Conservation (phyloP, 2,113 vertebrate genomes). For the Archilochus colubris region DNA sequence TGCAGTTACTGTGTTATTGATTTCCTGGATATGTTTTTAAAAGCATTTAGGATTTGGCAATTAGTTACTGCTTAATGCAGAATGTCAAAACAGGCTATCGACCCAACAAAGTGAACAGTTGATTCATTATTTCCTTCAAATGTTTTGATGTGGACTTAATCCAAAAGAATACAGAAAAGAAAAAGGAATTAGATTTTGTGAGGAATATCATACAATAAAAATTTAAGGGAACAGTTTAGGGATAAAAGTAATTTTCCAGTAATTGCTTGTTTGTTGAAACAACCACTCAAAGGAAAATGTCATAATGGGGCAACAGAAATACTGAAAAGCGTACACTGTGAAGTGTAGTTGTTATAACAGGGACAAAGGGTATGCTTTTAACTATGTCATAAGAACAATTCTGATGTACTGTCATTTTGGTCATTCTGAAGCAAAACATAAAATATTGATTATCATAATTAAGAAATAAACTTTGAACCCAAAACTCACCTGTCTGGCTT, state of each 20-base stretch:
- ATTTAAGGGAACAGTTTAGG: not conserved
- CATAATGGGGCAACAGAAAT: not conserved
- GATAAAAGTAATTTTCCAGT: conserved; percentile 58
- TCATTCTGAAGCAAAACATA: not conserved
- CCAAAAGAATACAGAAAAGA: conserved; percentile 15
- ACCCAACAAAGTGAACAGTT: conserved; percentile 87
- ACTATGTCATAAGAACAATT: not conserved
- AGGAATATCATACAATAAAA: conserved; percentile 22
- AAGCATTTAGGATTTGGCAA: conserved; percentile 90
- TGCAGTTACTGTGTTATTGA: conserved; percentile 82
- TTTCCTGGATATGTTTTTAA: conserved; percentile 84
- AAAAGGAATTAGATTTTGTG: not conserved
- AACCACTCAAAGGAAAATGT: conserved; percentile 45
- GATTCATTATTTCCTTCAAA: conserved; percentile 81
- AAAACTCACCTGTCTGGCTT: not conserved
- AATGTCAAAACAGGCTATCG: conserved; percentile 90
- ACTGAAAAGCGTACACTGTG: not conserved
- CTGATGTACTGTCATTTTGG: not conserved
- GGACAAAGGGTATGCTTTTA: not conserved
- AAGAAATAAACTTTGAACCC: not conserved
- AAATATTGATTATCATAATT: not conserved
- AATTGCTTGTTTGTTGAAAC: conserved; percentile 68
- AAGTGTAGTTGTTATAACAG: conserved; percentile 39
- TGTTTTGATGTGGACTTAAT: not conserved
- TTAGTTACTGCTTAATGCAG: conserved; percentile 95